Percentiles rank a stretch among this genome's conserved stretches.
phyloP scores from a whole-genome alignment of 2,888 invertebrate genomes.

The Ernsta delagoae region DNA sequence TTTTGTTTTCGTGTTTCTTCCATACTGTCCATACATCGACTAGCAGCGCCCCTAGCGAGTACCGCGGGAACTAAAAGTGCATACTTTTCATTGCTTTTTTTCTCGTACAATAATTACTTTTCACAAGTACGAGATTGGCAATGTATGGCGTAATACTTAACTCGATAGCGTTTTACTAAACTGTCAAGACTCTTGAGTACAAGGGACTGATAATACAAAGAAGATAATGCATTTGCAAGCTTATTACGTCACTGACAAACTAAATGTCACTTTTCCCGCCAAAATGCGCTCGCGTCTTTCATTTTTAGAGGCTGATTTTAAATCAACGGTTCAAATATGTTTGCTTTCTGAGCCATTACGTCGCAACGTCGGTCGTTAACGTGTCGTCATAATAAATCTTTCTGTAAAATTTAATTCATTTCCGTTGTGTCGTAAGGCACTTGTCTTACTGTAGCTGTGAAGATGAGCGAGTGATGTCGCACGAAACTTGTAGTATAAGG shows the following conservation, averaged over 20 bases:
- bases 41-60: too few species aligned
- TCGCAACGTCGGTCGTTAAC: conserved; percentile 28
- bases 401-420: conserved; percentile 22
- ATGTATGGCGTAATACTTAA: too few species aligned
- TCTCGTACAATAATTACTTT: too few species aligned
- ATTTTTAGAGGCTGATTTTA: conserved; percentile 19
- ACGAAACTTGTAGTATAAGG: too few species aligned
- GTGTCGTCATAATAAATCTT: conserved; percentile 28
- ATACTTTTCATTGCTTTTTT: too few species aligned
- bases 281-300: neutral
- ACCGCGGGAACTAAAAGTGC: too few species aligned
- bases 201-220: neutral
- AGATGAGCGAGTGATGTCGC: conserved; percentile 4
- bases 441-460: neutral
- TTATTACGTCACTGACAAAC: neutral
- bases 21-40: too few species aligned
- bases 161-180: too few species aligned
- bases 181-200: too few species aligned
- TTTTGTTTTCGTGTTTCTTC: too few species aligned
- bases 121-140: too few species aligned
- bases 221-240: neutral
- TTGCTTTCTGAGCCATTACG: conserved; percentile 19
- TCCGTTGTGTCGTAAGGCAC: neutral
- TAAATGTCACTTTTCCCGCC: neutral
- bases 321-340: conserved; percentile 24